Base-by-base conservation (phyloP, 2,888 invertebrate genomes). In the Thyatira batis region DNA sequence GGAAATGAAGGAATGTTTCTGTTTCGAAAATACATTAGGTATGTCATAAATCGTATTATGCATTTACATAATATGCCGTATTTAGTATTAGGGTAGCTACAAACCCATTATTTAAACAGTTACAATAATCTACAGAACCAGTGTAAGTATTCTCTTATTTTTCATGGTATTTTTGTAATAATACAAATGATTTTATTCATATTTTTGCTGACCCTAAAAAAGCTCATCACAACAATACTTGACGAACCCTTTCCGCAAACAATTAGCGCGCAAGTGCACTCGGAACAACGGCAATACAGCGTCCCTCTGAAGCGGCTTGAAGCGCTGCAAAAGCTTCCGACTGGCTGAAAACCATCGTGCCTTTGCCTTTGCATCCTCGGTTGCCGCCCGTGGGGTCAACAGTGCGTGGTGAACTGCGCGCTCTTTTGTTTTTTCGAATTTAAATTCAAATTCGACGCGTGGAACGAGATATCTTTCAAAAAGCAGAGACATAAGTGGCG, bases 241-340 rank as follows among this genome's bases (percentile, higher is more conserved):
- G 76, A 84, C 73, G 79, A 87, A 89, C 91, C 91, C 91, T 89
- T 89, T 88, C 91, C 83, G 89, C 89, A 88, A 89, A 92, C 91
- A 91, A 92, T 92, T 91, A 90, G 84, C 82, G 89, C 77, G 73
- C 81, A 78, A 91, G 90, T 82, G 87, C 85, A 71, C 89, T 89
- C 67, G 63, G 73, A 87, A 90, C 89, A 90, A 89, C 88, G 76
- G 87, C 85, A 82, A 87, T 87, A 83, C 84, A 82, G 79, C 79
- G 72, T 76, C 83, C 82, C 84, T 80, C 73, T 72, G 73, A 76
- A 50, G 57, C 54, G 39, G 57, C 58, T 57, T 58, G 49, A 65
- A 55, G 56, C 59, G 53, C 60, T 53, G 68, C 67, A 63, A 75
- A 75, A 81, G 84, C 80, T 85, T 82, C 84, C 85, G 80, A 86